A percentile compares a stretch with the other conserved stretches of the same genome.
Conservation (phyloP, 1,140 invertebrate genomes). For the Drosophila subpulchrella region DNA sequence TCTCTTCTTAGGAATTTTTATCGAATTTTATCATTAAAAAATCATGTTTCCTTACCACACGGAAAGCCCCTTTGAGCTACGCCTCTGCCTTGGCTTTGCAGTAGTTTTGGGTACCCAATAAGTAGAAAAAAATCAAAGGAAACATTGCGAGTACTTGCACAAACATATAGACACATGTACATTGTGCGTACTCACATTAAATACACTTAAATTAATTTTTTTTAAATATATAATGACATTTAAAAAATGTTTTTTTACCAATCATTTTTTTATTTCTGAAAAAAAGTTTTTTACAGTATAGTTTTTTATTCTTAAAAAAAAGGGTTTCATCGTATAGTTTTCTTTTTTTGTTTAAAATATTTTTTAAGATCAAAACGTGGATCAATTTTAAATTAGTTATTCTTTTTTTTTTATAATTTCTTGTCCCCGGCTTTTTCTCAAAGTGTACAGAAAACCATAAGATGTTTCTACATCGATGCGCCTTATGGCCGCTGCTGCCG, state of each 20-base stretch:
- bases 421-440: background rate
- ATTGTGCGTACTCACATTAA: slow-evolving; percentile 1
- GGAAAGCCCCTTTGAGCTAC: slow-evolving; percentile 7
- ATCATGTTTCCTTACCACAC: background rate
- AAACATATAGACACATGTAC: slow-evolving; percentile 33
- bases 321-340: no score
- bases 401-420: background rate
- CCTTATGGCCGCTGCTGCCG: slow-evolving; percentile 48
- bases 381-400: no score
- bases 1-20: background rate
- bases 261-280: no score
- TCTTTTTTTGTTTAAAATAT: no score
- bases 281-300: no score
- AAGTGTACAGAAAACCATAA: slow-evolving; percentile 21
- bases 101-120: slow-evolving; percentile 33
- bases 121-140: slow-evolving; percentile 41
- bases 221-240: no score
- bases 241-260: no score
- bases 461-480: slow-evolving; percentile 54
- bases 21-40: background rate
- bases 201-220: background rate
- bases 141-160: slow-evolving; percentile 35
- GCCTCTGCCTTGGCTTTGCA: slow-evolving; percentile 27
- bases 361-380: no score
- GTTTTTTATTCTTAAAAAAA: no score